phyloP scores from a whole-genome alignment of 2,888 invertebrate genomes.

The Heteromyza rotundicornis region DNA sequence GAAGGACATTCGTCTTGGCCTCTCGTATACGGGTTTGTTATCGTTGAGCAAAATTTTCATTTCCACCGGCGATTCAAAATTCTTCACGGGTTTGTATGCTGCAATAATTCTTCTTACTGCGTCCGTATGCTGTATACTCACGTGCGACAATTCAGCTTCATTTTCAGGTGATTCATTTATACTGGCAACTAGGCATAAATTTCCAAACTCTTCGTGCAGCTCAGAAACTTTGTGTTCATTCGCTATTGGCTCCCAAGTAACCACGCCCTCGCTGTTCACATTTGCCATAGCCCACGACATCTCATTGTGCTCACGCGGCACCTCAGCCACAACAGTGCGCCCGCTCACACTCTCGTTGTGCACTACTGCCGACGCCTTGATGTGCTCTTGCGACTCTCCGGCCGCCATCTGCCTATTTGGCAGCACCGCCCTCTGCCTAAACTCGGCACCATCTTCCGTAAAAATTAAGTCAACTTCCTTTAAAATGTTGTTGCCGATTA shows the following conservation, averaged over 20 bases:
- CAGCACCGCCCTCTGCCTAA: no score
- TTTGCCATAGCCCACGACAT: no score
- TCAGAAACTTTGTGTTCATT: background rate
- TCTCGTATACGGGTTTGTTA: constrained; percentile 17
- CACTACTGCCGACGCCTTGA: no score
- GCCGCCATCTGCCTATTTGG: no score
- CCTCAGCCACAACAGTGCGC: no score
- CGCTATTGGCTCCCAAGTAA: no score
- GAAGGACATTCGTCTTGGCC: constrained; percentile 16
- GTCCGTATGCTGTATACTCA: background rate
- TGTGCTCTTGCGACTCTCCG: no score
- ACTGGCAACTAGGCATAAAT: constrained; percentile 9
- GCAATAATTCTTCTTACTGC: constrained; percentile 7
- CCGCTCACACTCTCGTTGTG: no score
- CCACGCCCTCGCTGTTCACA: background rate
- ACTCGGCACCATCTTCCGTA: no score
- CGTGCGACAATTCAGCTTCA: constrained; percentile 13
- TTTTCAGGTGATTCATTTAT: no score
- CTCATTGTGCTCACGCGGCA: no score
- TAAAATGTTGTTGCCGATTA: background rate
- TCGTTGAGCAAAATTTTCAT: constrained; percentile 11
- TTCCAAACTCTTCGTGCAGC: constrained; percentile 9
- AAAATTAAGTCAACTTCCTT: no score
- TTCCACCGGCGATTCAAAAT: constrained; percentile 16
- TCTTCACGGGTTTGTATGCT: constrained; percentile 11